Base-by-base conservation (phyloP, 2,888 invertebrate species). In the Augochlorella aurata region DNA sequence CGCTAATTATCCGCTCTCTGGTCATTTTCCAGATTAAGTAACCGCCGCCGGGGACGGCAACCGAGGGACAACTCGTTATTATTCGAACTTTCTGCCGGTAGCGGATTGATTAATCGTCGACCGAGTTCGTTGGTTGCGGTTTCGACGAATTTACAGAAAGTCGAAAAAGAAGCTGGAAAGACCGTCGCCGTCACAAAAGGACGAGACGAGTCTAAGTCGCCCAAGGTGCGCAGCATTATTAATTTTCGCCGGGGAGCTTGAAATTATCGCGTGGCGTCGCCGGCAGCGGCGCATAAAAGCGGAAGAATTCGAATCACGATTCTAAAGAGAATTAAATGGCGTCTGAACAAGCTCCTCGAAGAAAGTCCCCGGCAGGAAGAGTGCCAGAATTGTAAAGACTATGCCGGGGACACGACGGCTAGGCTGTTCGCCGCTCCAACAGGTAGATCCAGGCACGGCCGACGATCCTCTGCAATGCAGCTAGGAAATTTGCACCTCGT, bases 391-490 rank as follows among this genome's bases (percentile, higher is more conserved):
- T 54, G 82, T 73, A 72, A 79, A 67, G 80, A 66, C 80, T 78
- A 70, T 63, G n/a, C 63, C 63, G 73, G 67, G 45, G 58, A 77
- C 71, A 76, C 58, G 66, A 29, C 61, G 66, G 63, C 24, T 81
- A 84, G 66, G 63, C 24, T 81, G 84, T 87, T 87, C 73, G 47
- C 82, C 82, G 78, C 87, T 90, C 87, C 90, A 91, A 91, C 91
- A 91, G 90, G 91, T 90, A 89, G 91, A 87, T 89, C 86, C 86
- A 89, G 86, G 86, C 88, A 79, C 76, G 88, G 88, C 85, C 88
- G 89, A 90, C 90, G 88, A 90, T 90, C 86, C 89, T 86, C 87
- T 81, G 90, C 90, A 89, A 89, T 90, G 91, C 90, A 89, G 89
- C 76, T 80, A 76, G 83, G 68, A 87, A 87, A 85, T 87, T 86